These are phyloP conservation scores for Hycleus phaleratus DNA, from an alignment of 1,140 invertebrate species.

Conservation along the genomic window DNA sequence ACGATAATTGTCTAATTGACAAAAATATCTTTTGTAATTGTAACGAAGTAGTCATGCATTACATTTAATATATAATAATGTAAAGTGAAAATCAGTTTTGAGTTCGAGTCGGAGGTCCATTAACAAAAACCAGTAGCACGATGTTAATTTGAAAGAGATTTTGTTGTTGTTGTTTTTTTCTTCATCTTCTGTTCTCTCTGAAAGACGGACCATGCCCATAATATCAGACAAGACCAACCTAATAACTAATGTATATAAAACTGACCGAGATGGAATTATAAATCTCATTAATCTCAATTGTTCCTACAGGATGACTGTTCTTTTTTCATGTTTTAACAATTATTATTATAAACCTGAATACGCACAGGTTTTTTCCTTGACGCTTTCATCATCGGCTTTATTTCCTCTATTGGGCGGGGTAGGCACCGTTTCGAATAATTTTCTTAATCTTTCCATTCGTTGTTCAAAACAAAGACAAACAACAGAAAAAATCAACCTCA, in stretches of 20 bases:
- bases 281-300: constrained; percentile 15
- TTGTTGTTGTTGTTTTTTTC: constrained; percentile 20
- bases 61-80: constrained; percentile 21
- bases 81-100: constrained; percentile 28
- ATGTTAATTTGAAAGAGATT: constrained; percentile 32
- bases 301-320: neutral
- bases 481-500: neutral
- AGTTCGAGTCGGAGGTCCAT: constrained; percentile 20
- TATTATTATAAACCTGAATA: too few relatives aligned
- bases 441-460: too few relatives aligned
- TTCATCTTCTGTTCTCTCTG: neutral
- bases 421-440: too few relatives aligned
- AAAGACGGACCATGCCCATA: too few relatives aligned
- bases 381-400: too few relatives aligned
- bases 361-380: too few relatives aligned
- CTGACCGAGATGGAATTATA: constrained; percentile 10
- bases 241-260: too few relatives aligned
- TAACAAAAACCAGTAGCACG: constrained; percentile 34
- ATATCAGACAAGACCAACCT: neutral
- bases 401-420: too few relatives aligned
- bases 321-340: too few relatives aligned
- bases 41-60: constrained; percentile 3
- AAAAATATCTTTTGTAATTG: constrained; percentile 11
- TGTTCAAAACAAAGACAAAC: too few relatives aligned
- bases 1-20: constrained; percentile 15